Base-by-base conservation (phyloP, 2,797 vertebrate species). In the Microcaecilia unicolor region DNA sequence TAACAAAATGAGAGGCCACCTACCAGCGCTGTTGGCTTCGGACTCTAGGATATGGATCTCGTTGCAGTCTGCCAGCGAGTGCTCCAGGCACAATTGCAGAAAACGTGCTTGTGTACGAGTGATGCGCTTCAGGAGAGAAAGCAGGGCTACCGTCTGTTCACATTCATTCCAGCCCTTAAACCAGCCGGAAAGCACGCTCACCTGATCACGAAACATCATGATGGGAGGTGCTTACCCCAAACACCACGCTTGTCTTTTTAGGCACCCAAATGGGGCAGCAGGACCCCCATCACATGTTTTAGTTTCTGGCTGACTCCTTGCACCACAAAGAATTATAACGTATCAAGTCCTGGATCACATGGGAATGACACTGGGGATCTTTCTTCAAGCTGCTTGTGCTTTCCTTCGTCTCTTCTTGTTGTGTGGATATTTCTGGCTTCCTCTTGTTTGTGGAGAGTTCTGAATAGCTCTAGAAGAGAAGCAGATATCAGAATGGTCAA, bases 171-270 rank as follows among this genome's bases (percentile, higher is more conserved):
- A 97, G 72, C 90, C 88, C 61, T 93, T 93, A 70, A 97, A 97
- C 92, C 93, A 97, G 70, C 92, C 91, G 37, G 92, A 90, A 39
- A 97, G 82, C 69, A 94, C 89, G 70, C 92, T 88, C 69, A 97
- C 92, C 79, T 97, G 93, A 76, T 97, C 93, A 77, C 93, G 88
- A 91, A 97, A 97, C 91, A 96, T 97, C 92, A 96, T 97, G 88
- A 80, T 91, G 80, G 3, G 55, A 10, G 9, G 3, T 12, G 6
- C 33, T 31, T 23, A 12, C 33, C 24, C 14, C 28, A 20, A 14
- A 23, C 43, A 6, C 12, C 21, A 15, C 28, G 23, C 18, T n/a
- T n/a, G 18, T 18, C n/a, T n/a, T n/a, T n/a, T n/a, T n/a, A n/a
- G 17, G 14, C 4, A 14, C 36, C 24, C 10, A 15, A 19, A 23